Evolutionary conservation across 2,113 vertebrate genomes (phyloP).

Genomic region (Lethenteron reissneri): DNA sequence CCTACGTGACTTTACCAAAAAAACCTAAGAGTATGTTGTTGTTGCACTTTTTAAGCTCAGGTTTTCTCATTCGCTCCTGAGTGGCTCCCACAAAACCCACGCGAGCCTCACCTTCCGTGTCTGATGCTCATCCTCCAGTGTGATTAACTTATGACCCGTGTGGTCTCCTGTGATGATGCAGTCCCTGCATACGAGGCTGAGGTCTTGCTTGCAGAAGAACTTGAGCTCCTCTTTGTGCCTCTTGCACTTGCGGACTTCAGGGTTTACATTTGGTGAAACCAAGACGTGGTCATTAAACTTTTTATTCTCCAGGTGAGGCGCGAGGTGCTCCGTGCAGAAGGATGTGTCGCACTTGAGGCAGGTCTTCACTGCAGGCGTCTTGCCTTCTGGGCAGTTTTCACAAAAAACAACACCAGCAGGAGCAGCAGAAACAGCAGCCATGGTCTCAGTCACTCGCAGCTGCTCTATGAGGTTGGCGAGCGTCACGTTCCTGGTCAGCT

Average conservation of each 20-base stretch:
- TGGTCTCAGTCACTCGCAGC: too few relatives aligned
- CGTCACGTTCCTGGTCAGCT: too few relatives aligned
- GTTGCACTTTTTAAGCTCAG: too few relatives aligned
- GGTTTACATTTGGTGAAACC: neutral
- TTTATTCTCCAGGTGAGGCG: neutral
- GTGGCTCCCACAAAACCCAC: too few relatives aligned
- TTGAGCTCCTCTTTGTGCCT: constrained; percentile 5
- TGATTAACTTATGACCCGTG: constrained; percentile 3
- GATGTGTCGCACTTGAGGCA: constrained; percentile 10
- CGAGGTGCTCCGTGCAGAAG: constrained; percentile 7
- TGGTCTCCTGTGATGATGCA: constrained; percentile 6
- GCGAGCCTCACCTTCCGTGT: neutral
- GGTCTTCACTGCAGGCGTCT: constrained; percentile 5
- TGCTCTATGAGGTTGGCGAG: too few relatives aligned
- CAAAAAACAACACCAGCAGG: neutral
- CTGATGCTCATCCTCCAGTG: constrained; percentile 1
- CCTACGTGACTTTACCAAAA: too few relatives aligned
- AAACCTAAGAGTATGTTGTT: too few relatives aligned
- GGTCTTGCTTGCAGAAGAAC: constrained; percentile 9
- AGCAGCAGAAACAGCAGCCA: neutral
- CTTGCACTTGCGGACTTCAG: neutral
- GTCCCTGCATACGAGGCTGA: constrained; percentile 6
- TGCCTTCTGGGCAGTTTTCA: constrained; percentile 7
- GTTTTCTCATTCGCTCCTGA: too few relatives aligned
- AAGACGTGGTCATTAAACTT: constrained; percentile 1